Evolutionary conservation across 2,888 invertebrate species (phyloP).

Genomic region (Trichopoda pennipes): DNA sequence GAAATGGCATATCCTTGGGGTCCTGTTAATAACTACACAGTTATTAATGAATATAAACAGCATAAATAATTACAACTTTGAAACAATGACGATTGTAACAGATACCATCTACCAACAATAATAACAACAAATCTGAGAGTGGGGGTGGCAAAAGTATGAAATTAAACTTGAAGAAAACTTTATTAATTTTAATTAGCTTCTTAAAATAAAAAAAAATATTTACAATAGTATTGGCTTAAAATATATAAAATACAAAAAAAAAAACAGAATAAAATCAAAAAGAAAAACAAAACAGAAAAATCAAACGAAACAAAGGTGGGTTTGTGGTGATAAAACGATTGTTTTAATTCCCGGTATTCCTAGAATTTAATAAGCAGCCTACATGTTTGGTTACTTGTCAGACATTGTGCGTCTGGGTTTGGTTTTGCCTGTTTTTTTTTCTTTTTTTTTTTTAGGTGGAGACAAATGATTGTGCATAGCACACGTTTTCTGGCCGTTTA

Average conservation of each 20-base stretch:
- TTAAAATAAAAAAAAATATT: not conserved
- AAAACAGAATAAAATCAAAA: not conserved
- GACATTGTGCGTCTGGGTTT: slow-evolving; percentile 21
- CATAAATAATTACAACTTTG: slow-evolving; percentile 64
- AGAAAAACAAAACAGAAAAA: no score
- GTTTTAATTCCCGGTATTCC: slow-evolving; percentile 47
- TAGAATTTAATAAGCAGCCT: slow-evolving; percentile 45
- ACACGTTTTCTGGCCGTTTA: slow-evolving; percentile 44
- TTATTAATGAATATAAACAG: slow-evolving; percentile 66
- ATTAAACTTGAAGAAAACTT: slow-evolving; percentile 38
- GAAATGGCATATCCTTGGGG: slow-evolving; percentile 60
- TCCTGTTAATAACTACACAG: slow-evolving; percentile 63
- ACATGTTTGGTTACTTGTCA: slow-evolving; percentile 28
- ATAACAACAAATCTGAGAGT: not conserved
- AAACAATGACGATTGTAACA: slow-evolving; percentile 43
- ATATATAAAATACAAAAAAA: not conserved
- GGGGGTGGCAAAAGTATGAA: slow-evolving; percentile 3
- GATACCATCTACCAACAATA: not conserved
- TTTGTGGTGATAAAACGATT: slow-evolving; percentile 24
- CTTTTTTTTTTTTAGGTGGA: slow-evolving; percentile 30
- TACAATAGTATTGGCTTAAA: not conserved
- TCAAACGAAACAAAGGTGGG: slow-evolving; percentile 27
- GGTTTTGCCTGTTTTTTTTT: no score
- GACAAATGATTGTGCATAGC: slow-evolving; percentile 47
- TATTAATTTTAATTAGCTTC: slow-evolving; percentile 64